Conservation (phyloP, 2,797 vertebrate species). For the Enoplosus armatus region DNA sequence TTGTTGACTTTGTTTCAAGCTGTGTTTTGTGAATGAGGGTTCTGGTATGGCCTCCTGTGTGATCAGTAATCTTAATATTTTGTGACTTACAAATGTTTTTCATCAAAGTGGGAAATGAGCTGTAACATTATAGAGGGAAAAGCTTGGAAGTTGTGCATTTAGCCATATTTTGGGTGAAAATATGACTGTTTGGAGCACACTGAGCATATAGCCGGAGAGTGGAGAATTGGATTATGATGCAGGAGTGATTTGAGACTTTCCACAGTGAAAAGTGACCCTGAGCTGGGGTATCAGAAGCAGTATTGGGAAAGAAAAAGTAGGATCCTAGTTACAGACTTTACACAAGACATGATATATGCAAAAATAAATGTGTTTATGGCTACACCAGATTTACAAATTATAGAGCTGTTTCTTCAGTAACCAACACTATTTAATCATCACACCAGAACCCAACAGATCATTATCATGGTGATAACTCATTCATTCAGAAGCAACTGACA, state of each 20-base stretch:
- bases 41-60: conserved; percentile 20
- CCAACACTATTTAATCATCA: conserved; percentile 10
- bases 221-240: conserved; percentile 18
- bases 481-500: conserved; percentile 38
- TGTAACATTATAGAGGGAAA: conserved; percentile 44
- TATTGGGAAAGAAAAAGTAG: neutral
- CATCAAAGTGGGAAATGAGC: conserved; percentile 56
- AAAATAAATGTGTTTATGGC: conserved; percentile 1
- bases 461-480: conserved; percentile 38
- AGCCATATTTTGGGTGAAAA: conserved; percentile 42
- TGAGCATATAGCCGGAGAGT: conserved; percentile 10
- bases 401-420: neutral
- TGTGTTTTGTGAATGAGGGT: conserved; percentile 53
- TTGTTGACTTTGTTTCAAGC: conserved; percentile 54
- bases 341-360: neutral
- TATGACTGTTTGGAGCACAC: conserved; percentile 16
- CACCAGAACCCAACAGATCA: conserved; percentile 25
- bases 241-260: conserved; percentile 29
- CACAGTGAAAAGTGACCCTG: conserved; percentile 33
- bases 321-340: neutral
- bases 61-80: conserved; percentile 51
- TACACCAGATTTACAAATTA: neutral
- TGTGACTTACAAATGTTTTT: conserved; percentile 61
- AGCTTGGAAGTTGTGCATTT: conserved; percentile 19
- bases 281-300: neutral